Percentiles rank a stretch among this genome's conserved stretches.
These are phyloP conservation scores for Parasteatoda tepidariorum DNA, from an alignment of 1,140 invertebrate species.

Conservation along the genomic window DNA sequence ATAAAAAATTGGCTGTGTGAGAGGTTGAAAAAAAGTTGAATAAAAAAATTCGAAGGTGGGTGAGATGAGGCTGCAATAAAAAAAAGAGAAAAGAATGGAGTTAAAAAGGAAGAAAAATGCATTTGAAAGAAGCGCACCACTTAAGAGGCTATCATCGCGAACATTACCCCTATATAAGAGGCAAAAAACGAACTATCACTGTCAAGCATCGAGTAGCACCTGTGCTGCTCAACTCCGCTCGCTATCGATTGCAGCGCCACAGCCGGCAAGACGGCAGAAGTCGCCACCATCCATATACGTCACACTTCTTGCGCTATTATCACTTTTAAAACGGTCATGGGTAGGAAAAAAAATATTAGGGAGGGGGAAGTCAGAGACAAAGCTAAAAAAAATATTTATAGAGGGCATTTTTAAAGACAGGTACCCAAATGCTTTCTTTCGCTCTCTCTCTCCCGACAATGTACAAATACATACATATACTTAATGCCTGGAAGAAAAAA, in stretches of 20 bases:
- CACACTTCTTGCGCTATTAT: constrained; percentile 56
- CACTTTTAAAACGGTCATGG: constrained; percentile 60
- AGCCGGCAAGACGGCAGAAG: constrained; percentile 50
- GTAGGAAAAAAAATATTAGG: constrained; percentile 22
- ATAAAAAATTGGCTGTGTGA: constrained; percentile 31
- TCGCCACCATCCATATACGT: constrained; percentile 58
- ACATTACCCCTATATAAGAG: constrained; percentile 54
- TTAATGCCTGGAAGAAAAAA: constrained; percentile 31
- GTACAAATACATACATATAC: constrained; percentile 39
- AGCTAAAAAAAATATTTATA: constrained; percentile 58
- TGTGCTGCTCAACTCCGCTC: constrained; percentile 54
- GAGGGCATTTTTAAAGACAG: constrained; percentile 60
- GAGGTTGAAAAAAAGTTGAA: constrained; percentile 9
- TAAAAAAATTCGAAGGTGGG: constrained; percentile 27
- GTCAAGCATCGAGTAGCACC: constrained; percentile 60
- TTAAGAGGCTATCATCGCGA: constrained; percentile 60
- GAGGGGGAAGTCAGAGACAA: constrained; percentile 12
- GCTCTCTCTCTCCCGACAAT: constrained; percentile 19
- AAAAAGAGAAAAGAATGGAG: constrained; percentile 27
- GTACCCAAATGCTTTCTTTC: constrained; percentile 54
- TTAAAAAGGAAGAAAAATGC: constrained; percentile 50
- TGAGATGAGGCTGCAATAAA: constrained; percentile 28
- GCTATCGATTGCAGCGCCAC: constrained; percentile 54
- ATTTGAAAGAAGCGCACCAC: constrained; percentile 56
- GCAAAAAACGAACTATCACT: constrained; percentile 59